phyloP scores from a whole-genome alignment of 2,888 invertebrate species.

The Germaria angustata region DNA sequence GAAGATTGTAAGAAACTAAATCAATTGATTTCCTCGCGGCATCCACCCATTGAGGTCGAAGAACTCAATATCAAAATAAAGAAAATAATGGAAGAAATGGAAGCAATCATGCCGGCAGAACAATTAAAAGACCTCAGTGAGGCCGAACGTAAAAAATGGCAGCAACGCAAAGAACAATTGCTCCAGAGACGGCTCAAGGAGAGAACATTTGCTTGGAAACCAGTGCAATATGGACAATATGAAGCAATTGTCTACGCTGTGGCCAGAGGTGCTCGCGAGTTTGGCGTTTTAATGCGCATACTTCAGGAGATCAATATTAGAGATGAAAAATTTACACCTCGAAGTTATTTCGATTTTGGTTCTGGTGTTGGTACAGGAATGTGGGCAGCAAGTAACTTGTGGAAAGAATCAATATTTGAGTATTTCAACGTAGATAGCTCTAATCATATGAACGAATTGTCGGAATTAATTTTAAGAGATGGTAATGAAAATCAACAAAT shows the following conservation, averaged over 20 bases:
- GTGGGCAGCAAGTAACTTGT: slow-evolving; percentile 89
- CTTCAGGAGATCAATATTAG: slow-evolving; percentile 86
- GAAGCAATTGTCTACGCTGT: slow-evolving; percentile 87
- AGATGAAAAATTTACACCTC: slow-evolving; percentile 86
- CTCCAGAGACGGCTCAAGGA: slow-evolving; percentile 82
- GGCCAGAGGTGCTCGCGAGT: slow-evolving; percentile 87
- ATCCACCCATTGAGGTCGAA: slow-evolving; percentile 84
- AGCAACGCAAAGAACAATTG: slow-evolving; percentile 81
- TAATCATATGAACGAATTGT: slow-evolving; percentile 89
- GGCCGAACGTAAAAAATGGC: slow-evolving; percentile 78
- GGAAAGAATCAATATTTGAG: slow-evolving; percentile 88
- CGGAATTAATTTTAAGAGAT: slow-evolving; percentile 85
- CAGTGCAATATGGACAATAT: slow-evolving; percentile 85
- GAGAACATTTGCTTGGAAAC: slow-evolving; percentile 87
- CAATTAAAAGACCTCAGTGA: slow-evolving; percentile 71
- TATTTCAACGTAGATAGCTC: slow-evolving; percentile 93
- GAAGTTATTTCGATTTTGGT: slow-evolving; percentile 92
- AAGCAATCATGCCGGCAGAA: slow-evolving; percentile 71
- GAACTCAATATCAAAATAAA: slow-evolving; percentile 73
- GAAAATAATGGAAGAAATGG: slow-evolving; percentile 72
- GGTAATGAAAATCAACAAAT: slow-evolving; percentile 84
- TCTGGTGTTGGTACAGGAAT: slow-evolving; percentile 93
- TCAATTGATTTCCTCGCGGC: slow-evolving; percentile 83
- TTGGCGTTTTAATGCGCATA: slow-evolving; percentile 85
- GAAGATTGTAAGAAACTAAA: slow-evolving; percentile 82